Conservation (phyloP, 37 sponge, comb jelly and placozoan genomes). For the Cladorhizidae sp. region DNA sequence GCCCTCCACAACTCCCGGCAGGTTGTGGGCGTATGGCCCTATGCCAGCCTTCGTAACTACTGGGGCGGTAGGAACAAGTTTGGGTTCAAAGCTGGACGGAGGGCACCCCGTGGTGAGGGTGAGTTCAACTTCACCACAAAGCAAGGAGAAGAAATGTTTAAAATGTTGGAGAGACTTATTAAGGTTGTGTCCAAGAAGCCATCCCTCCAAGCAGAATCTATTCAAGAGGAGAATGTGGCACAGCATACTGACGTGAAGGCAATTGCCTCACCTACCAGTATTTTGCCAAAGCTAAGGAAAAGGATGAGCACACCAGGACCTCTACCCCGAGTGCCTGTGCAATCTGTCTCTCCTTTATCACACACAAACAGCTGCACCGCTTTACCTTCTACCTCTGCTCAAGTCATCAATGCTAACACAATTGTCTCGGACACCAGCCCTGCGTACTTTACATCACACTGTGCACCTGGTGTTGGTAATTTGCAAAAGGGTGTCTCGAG, state of each 20-base stretch:
- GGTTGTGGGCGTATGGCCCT: conserved; percentile 72
- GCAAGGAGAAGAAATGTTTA: conserved; percentile 51
- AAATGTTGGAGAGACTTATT: conserved; percentile 32
- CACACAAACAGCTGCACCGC: background rate
- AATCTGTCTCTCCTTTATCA: background rate
- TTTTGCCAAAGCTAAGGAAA: background rate
- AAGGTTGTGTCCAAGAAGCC: conserved; percentile 3
- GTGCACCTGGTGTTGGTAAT: no score
- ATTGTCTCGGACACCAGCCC: no score
- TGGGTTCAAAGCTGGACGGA: conserved; percentile 54
- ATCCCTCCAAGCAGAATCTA: conserved; percentile 16
- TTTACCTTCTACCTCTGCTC: background rate
- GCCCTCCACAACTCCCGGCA: conserved; percentile 9
- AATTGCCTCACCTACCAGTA: background rate
- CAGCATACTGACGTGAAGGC: background rate
- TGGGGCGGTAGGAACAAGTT: conserved; percentile 47
- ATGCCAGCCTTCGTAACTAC: conserved; percentile 46
- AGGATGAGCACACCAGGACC: background rate
- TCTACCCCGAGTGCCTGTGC: background rate
- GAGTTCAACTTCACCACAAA: conserved; percentile 50
- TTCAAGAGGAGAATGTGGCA: background rate
- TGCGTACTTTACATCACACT: no score
- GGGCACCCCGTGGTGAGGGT: conserved; percentile 78
- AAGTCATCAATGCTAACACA: no score
- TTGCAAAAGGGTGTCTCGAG: no score